Conservation (phyloP, 2,113 vertebrate genomes). For the Galbula dea region DNA sequence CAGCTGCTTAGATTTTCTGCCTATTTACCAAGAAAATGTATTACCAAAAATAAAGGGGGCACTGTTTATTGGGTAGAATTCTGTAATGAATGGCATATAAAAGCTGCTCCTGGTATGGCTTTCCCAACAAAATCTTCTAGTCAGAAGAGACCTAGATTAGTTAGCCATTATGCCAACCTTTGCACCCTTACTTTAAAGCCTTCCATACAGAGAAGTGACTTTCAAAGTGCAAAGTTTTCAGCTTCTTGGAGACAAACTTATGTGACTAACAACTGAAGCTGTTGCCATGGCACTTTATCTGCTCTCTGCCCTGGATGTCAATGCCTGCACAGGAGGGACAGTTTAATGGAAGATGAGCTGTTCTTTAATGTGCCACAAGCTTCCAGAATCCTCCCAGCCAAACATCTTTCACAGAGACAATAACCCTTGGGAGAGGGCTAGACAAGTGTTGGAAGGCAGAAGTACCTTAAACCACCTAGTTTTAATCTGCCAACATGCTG, state of each 20-base stretch:
- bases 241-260: not conserved
- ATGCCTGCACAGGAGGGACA: not conserved
- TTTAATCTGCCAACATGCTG: not conserved
- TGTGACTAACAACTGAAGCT: not conserved
- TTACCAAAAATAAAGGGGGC: not conserved
- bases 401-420: not conserved
- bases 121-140: not conserved
- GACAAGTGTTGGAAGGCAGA: not conserved
- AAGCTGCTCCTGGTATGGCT: not conserved
- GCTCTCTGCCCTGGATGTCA: not conserved
- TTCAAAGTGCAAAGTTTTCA: not conserved
- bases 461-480: not conserved
- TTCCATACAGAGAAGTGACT: not conserved
- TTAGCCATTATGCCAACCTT: not conserved
- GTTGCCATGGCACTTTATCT: not conserved
- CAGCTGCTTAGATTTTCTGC: not conserved
- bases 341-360: not conserved
- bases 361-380: not conserved
- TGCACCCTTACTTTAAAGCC: not conserved
- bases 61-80: not conserved
- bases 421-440: accelerated
- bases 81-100: not conserved
- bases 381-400: not conserved
- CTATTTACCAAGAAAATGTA: not conserved
- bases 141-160: not conserved